These are phyloP conservation scores for Morbakka virulenta DNA, from an alignment of 30 jellyfish, hydroid and myxozoan genomes.

Conservation along the genomic window DNA sequence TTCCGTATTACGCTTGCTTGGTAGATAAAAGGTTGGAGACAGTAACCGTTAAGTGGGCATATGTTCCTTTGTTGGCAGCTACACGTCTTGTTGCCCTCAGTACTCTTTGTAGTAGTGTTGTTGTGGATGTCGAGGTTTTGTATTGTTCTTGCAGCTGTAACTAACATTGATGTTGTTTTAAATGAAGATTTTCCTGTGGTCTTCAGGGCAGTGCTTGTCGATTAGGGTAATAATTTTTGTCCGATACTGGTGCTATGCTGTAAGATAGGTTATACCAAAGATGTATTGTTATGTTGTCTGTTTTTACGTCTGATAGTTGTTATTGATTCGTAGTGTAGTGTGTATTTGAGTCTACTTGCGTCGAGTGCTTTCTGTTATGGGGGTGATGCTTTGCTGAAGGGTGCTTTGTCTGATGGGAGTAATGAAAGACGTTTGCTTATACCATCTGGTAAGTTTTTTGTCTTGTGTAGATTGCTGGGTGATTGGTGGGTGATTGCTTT, in stretches of 20 bases:
- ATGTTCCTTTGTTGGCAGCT: not conserved
- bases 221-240: slow-evolving; percentile 30
- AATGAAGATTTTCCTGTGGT: slow-evolving; percentile 41
- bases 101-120: not conserved
- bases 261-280: slow-evolving; percentile 48
- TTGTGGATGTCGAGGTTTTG: not conserved
- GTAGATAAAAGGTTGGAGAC: no score
- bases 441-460: not conserved
- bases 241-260: slow-evolving; percentile 22
- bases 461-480: no score
- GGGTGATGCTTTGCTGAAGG: slow-evolving; percentile 44
- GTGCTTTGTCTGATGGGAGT: slow-evolving; percentile 49
- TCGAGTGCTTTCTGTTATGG: slow-evolving; percentile 31
- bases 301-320: slow-evolving; percentile 17
- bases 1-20: no score
- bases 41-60: not conserved
- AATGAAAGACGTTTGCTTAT: slow-evolving; percentile 44
- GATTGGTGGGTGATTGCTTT: slow-evolving; percentile 37
- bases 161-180: slow-evolving; percentile 8
- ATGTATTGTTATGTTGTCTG: not conserved
- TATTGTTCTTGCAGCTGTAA: slow-evolving; percentile 11
- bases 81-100: not conserved
- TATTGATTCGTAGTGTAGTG: slow-evolving; percentile 24
- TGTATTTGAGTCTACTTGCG: slow-evolving; percentile 36
- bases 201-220: slow-evolving; percentile 52